phyloP scores from a whole-genome alignment of 2,888 invertebrate genomes.

The Listrodromus nycthemerus region DNA sequence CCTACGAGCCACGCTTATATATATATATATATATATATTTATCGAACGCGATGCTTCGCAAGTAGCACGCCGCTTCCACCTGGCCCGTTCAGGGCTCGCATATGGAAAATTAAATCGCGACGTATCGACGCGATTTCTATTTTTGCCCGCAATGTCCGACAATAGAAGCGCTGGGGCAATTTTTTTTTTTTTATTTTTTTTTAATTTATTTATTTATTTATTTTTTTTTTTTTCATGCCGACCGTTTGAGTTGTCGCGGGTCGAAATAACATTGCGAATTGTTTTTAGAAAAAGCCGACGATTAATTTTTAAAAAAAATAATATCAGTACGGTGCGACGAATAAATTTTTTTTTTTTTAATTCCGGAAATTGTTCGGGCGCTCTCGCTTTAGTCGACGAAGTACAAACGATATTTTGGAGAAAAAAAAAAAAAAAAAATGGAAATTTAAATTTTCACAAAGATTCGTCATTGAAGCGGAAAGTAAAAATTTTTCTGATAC shows the following conservation, averaged over 20 bases:
- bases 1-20: not conserved
- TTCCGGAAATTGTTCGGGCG: not conserved
- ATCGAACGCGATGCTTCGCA: constrained; percentile 21
- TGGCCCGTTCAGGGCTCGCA: not conserved
- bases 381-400: not conserved
- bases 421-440: not conserved
- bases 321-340: not conserved
- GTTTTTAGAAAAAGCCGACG: constrained; percentile 2
- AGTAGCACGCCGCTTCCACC: constrained; percentile 23
- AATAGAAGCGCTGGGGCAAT: not conserved
- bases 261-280: constrained; percentile 10
- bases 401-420: too few relatives aligned
- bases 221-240: too few relatives aligned
- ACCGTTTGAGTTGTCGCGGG: too few relatives aligned
- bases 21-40: too few relatives aligned
- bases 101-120: constrained; percentile 5
- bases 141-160: not conserved
- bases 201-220: too few relatives aligned
- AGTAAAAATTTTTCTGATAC: too few relatives aligned
- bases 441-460: too few relatives aligned
- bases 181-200: not conserved
- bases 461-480: too few relatives aligned
- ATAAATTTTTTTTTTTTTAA: not conserved
- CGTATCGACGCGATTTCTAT: not conserved
- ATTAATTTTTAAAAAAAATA: constrained; percentile 48